Percentiles rank a stretch among this genome's conserved stretches.
phyloP scores from a whole-genome alignment of 2,113 vertebrate genomes.

The Odocoileus virginianus region DNA sequence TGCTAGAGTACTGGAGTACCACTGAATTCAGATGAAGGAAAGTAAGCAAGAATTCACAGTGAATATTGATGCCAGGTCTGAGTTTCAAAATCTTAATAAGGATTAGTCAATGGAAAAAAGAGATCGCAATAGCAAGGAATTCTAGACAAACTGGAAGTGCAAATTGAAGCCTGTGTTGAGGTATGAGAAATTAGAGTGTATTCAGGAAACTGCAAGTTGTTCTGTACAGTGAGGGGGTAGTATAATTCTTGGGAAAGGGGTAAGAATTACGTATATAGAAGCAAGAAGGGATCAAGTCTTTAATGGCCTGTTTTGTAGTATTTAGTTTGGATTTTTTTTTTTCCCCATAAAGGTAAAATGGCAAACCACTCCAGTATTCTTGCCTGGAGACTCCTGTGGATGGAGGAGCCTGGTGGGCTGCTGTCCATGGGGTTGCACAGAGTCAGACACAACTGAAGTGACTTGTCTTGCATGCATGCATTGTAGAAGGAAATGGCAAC shows the following conservation, averaged over 20 bases:
- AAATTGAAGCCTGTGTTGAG: background rate
- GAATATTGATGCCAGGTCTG: background rate
- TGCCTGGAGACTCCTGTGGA: no score
- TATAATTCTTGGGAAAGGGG: background rate
- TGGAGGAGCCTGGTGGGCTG: no score
- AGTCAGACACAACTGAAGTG: no score
- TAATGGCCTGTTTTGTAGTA: background rate
- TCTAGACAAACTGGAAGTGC: background rate
- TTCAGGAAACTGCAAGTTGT: background rate
- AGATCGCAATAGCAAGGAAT: background rate
- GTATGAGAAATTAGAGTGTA: background rate
- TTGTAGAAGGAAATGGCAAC: no score
- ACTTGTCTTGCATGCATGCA: no score
- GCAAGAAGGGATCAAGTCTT: background rate
- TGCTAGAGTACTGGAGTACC: background rate
- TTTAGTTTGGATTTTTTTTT: background rate
- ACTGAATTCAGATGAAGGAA: background rate
- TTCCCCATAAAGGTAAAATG: background rate
- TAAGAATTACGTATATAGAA: background rate
- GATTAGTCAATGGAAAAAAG: background rate
- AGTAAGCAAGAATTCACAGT: background rate
- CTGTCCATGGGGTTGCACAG: no score
- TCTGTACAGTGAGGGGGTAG: background rate
- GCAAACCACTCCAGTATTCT: no score
- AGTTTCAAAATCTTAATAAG: background rate